Conservation (phyloP, 2,888 invertebrate genomes). For the Lycophotia porphyrea region DNA sequence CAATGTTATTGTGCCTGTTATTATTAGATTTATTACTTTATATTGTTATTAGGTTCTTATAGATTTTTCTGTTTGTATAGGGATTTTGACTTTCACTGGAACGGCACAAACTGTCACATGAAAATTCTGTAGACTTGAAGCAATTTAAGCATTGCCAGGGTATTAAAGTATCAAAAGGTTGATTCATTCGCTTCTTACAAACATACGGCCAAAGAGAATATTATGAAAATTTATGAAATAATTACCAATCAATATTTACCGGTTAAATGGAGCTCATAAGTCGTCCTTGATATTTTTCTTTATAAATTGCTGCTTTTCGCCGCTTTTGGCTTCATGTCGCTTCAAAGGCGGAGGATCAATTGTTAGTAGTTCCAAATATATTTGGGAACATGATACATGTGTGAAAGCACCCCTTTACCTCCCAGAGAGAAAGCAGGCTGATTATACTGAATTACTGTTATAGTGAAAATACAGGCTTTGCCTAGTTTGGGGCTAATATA, state of each 20-base stretch:
- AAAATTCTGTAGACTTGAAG: neutral
- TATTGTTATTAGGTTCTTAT: neutral
- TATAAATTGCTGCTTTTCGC: neutral
- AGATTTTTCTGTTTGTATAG: neutral
- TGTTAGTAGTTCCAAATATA: neutral
- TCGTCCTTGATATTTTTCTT: neutral
- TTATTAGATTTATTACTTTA: neutral
- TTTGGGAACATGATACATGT: neutral
- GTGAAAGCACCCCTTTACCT: neutral
- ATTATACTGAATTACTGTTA: neutral
- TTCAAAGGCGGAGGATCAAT: neutral
- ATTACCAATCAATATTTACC: neutral
- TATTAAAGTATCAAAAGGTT: neutral
- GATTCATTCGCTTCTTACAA: neutral
- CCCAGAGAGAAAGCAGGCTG: neutral
- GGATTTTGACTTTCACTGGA: neutral
- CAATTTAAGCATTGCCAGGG: neutral
- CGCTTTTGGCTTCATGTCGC: neutral
- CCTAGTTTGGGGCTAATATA: too few relatives aligned
- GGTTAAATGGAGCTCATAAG: neutral
- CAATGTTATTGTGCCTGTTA: neutral
- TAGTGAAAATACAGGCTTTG: neutral
- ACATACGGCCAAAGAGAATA: neutral
- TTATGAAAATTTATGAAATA: neutral
- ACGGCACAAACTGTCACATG: neutral